phyloP scores from a whole-genome alignment of 2,113 vertebrate species.

The Atrichornis clamosus region DNA sequence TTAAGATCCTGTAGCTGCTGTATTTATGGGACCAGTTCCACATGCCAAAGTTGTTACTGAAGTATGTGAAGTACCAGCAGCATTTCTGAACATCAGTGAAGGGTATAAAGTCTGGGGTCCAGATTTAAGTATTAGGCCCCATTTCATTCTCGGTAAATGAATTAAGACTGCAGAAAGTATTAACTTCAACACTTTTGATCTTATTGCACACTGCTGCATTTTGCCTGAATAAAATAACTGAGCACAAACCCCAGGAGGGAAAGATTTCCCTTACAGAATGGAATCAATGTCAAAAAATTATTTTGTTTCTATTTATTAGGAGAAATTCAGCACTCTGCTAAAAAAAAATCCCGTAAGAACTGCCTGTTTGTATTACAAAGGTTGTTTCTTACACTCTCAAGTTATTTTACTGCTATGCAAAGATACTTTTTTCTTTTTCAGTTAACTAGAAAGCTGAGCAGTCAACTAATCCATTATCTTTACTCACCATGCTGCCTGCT shows the following conservation, averaged over 20 bases:
- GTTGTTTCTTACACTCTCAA: not conserved
- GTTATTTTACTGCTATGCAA: not conserved
- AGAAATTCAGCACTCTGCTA: not conserved
- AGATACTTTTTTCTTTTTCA: not conserved
- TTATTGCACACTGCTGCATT: not conserved
- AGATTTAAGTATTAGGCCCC: not conserved
- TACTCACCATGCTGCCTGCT: constrained; percentile 65
- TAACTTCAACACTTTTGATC: not conserved
- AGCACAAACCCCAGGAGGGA: not conserved
- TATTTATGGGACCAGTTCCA: not conserved
- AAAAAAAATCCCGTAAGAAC: not conserved
- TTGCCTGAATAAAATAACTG: not conserved
- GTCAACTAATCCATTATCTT: constrained; percentile 29
- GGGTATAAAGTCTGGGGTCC: not conserved
- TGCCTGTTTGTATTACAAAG: not conserved
- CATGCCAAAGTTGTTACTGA: not conserved
- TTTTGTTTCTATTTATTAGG: not conserved
- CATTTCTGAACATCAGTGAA: not conserved
- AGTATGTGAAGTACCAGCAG: not conserved
- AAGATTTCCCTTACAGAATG: not conserved
- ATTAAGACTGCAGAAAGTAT: not conserved
- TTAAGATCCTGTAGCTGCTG: not conserved
- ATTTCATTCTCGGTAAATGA: not conserved
- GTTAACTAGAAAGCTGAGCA: not conserved
- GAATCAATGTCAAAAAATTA: not conserved